Base-by-base conservation (phyloP, 2,797 vertebrate species). In the Otolemur crassicaudatus region DNA sequence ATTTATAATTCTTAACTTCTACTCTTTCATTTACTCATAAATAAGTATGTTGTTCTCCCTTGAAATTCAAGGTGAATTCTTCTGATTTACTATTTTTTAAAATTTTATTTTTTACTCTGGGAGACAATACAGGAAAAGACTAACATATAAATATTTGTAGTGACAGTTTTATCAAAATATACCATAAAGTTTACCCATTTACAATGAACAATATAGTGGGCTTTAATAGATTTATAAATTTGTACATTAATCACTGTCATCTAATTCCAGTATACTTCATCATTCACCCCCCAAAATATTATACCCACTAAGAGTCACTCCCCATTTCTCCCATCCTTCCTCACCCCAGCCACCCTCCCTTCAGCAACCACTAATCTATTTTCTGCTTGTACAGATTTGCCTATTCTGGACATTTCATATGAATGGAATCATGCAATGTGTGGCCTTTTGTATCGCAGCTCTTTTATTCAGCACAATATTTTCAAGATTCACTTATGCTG, bases 381-480 rank as follows among this genome's bases (percentile, higher is more conserved):
- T 89, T 86, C 43, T 34, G 3, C 61, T 37, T 46, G 9, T 61
- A 29, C 67, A 72, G n/a, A 83, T 90, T 90, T 95, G 7, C 58
- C 40, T 87, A 27, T 49, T 92, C 69, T 79, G 34, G 31, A 43
- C 22, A 75, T 82, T 94, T 82, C 49, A 46, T 86, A 56, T 53
- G 61, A 94, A 75, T 76, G 25, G 5, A 58, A 46, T 86, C n/a
- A 3, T 53, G 43, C 4, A 53, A 7, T 49, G 8, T 73, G 27
- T 89, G 14, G 40, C 6, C 14, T 80, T 94, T 75, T 73, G 29
- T 43, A 86, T 34, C 49, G 67, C n/a, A 31, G 73, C 43, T 89
- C 29, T 88, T 95, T 92, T 49, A 87, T 17, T 97, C 58, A 61
- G 25, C 34, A 60, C 40, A 79, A 4, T 90, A 40, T 92, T 95